Percentiles rank a stretch among this genome's conserved stretches.
Evolutionary conservation across 2,797 vertebrate species (phyloP).

Genomic region (Heterohyrax brucei): DNA sequence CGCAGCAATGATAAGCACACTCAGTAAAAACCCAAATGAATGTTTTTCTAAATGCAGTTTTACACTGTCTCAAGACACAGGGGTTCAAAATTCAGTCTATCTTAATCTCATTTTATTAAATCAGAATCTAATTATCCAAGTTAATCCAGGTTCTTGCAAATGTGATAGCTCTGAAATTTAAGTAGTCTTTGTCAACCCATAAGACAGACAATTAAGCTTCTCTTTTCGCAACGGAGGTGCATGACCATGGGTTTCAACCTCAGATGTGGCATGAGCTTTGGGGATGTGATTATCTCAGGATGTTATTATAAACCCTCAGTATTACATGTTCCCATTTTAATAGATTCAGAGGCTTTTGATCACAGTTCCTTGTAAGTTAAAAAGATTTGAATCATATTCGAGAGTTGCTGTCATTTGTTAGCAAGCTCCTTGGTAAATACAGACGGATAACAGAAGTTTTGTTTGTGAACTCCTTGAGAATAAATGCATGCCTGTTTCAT

Average conservation of each 20-base stretch:
- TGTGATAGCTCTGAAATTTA: constrained; percentile 16
- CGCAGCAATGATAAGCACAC: background rate
- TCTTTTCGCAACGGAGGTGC: background rate
- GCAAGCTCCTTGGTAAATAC: background rate
- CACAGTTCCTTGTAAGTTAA: background rate
- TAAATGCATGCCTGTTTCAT: background rate
- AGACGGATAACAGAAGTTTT: background rate
- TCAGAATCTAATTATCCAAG: background rate
- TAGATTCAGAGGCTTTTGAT: background rate
- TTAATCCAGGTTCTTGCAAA: background rate
- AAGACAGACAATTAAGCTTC: background rate
- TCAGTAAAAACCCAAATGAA: constrained; percentile 35
- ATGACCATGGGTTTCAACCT: constrained; percentile 1
- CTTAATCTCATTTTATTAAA: constrained; percentile 12
- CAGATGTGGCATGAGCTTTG: background rate
- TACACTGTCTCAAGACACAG: background rate
- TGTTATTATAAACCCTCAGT: constrained; percentile 21
- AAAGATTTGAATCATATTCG: background rate
- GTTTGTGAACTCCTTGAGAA: background rate
- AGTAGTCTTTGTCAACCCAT: background rate
- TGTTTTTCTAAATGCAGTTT: background rate
- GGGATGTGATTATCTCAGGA: background rate
- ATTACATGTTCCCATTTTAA: constrained; percentile 22
- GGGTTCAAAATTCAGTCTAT: background rate
- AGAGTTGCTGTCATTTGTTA: background rate